These are phyloP conservation scores for Parascotia fuliginaria DNA, from an alignment of 2,888 invertebrate species.

Conservation along the genomic window DNA sequence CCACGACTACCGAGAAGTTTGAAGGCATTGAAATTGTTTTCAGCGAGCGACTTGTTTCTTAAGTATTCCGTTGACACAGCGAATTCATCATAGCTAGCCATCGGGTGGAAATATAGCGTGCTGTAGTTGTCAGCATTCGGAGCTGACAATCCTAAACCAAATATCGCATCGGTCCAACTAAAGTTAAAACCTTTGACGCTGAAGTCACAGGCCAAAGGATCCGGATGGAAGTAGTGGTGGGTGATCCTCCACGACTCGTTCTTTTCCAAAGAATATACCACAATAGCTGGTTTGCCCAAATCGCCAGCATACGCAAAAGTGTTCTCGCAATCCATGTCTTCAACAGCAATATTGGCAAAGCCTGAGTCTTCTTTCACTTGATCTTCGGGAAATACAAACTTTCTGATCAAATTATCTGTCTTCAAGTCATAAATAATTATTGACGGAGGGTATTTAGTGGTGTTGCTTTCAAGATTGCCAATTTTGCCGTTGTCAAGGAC, in stretches of 20 bases:
- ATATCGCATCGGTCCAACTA: conserved; percentile 92
- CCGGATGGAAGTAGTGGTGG: conserved; percentile 89
- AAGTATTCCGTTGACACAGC: conserved; percentile 89
- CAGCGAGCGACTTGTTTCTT: conserved; percentile 85
- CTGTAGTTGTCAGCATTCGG: conserved; percentile 88
- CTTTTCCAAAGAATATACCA: conserved; percentile 91
- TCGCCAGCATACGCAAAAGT: conserved; percentile 91
- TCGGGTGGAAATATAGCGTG: conserved; percentile 92
- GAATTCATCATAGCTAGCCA: conserved; percentile 92
- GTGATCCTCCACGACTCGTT: conserved; percentile 91
- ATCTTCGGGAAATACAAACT: conserved; percentile 87
- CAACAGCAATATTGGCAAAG: conserved; percentile 92
- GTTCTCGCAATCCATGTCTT: conserved; percentile 90
- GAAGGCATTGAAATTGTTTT: conserved; percentile 87
- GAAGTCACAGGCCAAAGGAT: conserved; percentile 90
- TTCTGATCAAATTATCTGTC: conserved; percentile 89
- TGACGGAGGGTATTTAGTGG: conserved; percentile 85
- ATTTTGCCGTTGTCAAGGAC: conserved; percentile 91
- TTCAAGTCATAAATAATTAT: conserved; percentile 90
- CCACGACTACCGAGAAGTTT: conserved; percentile 89
- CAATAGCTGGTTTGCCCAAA: conserved; percentile 88
- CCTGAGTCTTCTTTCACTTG: conserved; percentile 88
- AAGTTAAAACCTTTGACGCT: conserved; percentile 89
- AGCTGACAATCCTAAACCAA: conserved; percentile 89
- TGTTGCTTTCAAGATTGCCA: conserved; percentile 82